Evolutionary conservation across 2,888 invertebrate genomes (phyloP).

Genomic region (Andricus quercusramuli): DNA sequence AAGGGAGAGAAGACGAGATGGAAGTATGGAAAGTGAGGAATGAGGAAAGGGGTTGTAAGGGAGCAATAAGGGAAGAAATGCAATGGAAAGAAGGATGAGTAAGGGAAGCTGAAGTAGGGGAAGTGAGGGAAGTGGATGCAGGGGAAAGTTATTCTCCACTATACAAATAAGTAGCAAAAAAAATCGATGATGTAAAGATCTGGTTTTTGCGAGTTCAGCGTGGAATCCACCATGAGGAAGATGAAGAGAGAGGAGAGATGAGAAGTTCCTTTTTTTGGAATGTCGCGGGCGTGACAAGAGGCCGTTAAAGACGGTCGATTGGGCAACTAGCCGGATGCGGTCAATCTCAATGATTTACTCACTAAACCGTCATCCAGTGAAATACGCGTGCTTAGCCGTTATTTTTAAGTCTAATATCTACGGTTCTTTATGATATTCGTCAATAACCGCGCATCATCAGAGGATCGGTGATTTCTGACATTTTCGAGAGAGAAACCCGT

Average conservation of each 20-base stretch:
- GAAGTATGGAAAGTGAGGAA: too few species aligned
- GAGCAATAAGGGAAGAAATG: too few species aligned
- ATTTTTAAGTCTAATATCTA: conserved; percentile 69
- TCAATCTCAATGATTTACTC: conserved; percentile 72
- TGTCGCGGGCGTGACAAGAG: conserved; percentile 71
- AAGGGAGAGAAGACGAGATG: background rate
- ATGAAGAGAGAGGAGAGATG: conserved; percentile 33
- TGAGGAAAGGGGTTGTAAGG: background rate
- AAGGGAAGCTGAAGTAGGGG: too few species aligned
- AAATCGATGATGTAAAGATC: too few species aligned
- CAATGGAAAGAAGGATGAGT: too few species aligned
- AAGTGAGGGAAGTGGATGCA: too few species aligned
- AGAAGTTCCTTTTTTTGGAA: conserved; percentile 63
- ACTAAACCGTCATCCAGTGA: conserved; percentile 66
- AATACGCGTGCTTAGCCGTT: conserved; percentile 61
- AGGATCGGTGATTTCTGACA: conserved; percentile 52
- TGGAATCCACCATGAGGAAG: background rate
- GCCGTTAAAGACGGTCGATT: conserved; percentile 67
- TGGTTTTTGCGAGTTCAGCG: too few species aligned
- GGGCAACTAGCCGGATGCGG: conserved; percentile 73
- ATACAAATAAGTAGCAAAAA: too few species aligned
- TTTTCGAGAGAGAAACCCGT: conserved; percentile 50
- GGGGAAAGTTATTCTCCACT: too few species aligned
- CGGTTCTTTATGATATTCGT: conserved; percentile 64
- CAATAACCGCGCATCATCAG: conserved; percentile 50